A percentile compares a stretch with the other conserved stretches of the same genome.
phyloP scores from a whole-genome alignment of 2,797 vertebrate species.

The Lepilemur septentrionalis region DNA sequence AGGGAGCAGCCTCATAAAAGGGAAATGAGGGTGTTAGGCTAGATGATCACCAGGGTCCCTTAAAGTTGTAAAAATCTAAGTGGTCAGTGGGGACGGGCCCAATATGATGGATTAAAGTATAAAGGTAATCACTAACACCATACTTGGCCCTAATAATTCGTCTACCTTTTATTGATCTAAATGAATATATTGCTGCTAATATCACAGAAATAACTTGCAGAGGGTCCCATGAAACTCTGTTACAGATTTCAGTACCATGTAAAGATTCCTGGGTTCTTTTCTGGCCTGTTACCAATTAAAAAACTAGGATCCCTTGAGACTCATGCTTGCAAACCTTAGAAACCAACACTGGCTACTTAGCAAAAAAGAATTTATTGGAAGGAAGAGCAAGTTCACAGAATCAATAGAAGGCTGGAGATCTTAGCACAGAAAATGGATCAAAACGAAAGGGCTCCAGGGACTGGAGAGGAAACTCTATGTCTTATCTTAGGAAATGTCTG shows the following conservation, averaged over 20 bases:
- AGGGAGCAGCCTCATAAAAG: conserved; percentile 59
- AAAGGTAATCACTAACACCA: conserved; percentile 45
- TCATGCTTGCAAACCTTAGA: conserved; percentile 31
- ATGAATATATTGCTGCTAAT: conserved; percentile 52
- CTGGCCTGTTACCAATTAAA: conserved; percentile 32
- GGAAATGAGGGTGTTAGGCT: conserved; percentile 17
- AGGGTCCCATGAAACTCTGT: conserved; percentile 28
- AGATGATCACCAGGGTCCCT: neutral
- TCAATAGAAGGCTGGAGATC: neutral
- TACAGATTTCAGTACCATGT: neutral
- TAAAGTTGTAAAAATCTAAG: conserved; percentile 50
- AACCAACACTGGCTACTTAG: conserved; percentile 4
- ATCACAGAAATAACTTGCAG: conserved; percentile 48
- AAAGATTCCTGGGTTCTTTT: conserved; percentile 35
- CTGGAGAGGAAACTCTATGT: neutral
- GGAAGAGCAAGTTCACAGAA: neutral
- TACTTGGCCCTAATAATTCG: conserved; percentile 35
- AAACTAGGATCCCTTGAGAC: neutral
- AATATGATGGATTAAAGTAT: conserved; percentile 10
- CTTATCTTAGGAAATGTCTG: neutral
- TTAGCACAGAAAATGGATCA: neutral
- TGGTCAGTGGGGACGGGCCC: conserved; percentile 1
- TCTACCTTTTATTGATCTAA: conserved; percentile 58
- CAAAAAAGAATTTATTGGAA: neutral
- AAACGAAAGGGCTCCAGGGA: neutral